A percentile compares a stretch with the other conserved stretches of the same genome.
Evolutionary conservation across 2,888 invertebrate species (phyloP).

Genomic region (Morpho deidamia): DNA sequence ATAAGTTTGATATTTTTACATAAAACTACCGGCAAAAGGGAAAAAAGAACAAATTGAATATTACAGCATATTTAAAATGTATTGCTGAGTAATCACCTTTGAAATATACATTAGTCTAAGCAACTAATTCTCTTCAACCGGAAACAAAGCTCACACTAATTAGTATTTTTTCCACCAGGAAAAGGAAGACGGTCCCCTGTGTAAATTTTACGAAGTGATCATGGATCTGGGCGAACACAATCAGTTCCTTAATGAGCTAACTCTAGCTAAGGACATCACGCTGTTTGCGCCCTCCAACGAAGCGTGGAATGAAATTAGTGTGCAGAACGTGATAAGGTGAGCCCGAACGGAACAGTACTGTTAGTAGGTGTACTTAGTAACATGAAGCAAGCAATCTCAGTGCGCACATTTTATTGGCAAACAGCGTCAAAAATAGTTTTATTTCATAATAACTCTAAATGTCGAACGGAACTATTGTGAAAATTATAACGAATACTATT

Average conservation of each 20-base stretch:
- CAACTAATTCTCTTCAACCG: neutral
- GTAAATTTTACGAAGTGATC: slow-evolving; percentile 90
- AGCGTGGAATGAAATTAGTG: slow-evolving; percentile 87
- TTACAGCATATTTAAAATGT: too few relatives aligned
- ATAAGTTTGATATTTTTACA: too few relatives aligned
- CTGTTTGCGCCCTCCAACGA: slow-evolving; percentile 94
- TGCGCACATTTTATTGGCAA: too few relatives aligned
- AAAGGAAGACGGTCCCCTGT: slow-evolving; percentile 81
- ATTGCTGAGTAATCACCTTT: neutral
- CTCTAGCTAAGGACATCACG: slow-evolving; percentile 85
- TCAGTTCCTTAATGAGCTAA: slow-evolving; percentile 84
- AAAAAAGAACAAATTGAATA: too few relatives aligned
- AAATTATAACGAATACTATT: too few relatives aligned
- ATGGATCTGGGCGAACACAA: slow-evolving; percentile 85
- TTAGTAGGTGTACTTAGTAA: too few relatives aligned
- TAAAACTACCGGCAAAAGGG: too few relatives aligned
- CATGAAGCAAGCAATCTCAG: too few relatives aligned
- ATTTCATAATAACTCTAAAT: too few relatives aligned
- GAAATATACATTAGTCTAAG: neutral
- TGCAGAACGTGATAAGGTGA: slow-evolving; percentile 83
- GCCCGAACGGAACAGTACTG: neutral
- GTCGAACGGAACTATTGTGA: too few relatives aligned
- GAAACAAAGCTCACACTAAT: slow-evolving; percentile 1
- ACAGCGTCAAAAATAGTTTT: too few relatives aligned
- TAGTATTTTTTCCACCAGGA: slow-evolving; percentile 39